Evolutionary conservation across 2,888 invertebrate species (phyloP), one percentile per base, ranked within the genome.

Genomic region (Hypomecis atomaria): DNA sequence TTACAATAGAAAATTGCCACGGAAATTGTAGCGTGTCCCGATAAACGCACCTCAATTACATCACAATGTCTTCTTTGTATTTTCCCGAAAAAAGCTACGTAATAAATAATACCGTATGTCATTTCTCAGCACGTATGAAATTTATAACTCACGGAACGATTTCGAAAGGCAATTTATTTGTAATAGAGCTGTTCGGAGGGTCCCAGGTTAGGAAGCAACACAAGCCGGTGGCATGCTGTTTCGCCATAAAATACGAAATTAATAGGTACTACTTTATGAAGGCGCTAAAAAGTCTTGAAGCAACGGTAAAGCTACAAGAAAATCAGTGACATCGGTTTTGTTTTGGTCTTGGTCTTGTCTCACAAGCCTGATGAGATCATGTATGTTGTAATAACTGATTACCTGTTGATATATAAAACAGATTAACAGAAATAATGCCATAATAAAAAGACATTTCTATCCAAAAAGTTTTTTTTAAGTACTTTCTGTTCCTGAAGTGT

Each of bases 121-220:
- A 90, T 92, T 92, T 92, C 92, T 90, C 92, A 92, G 92, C 92
- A 92, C 90, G 92, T 92, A 92, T 92, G 91, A 89, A 90, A 91
- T 90, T 90, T 92, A 91, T 92, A 92, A 89, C 90, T 86, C 86
- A 83, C 86, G 87, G 82, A 87, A 81, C 87, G 82, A 85, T 88
- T 87, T 85, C 86, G 86, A 84, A 87, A 85, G 89, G 89, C 90
- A 90, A 92, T 92, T 91, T 92, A 92, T 92, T 90, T 90, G 89
- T 92, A 90, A 92, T 92, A 88, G 88, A 88, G 86, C 84, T 65
- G 82, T 84, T 82, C 78, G 78, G 81, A 82, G 74, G 84, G 85
- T 82, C 74, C 69, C 73, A 74, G 71, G 76, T 72, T 69, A 71
- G 72, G 74, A 78, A 78, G 57, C 52, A 47, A 66, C 56, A 62